A percentile compares a stretch with the other conserved stretches of the same genome.
These are phyloP conservation scores for Sebastes minor DNA, from an alignment of 2,797 vertebrate genomes.

Conservation along the genomic window DNA sequence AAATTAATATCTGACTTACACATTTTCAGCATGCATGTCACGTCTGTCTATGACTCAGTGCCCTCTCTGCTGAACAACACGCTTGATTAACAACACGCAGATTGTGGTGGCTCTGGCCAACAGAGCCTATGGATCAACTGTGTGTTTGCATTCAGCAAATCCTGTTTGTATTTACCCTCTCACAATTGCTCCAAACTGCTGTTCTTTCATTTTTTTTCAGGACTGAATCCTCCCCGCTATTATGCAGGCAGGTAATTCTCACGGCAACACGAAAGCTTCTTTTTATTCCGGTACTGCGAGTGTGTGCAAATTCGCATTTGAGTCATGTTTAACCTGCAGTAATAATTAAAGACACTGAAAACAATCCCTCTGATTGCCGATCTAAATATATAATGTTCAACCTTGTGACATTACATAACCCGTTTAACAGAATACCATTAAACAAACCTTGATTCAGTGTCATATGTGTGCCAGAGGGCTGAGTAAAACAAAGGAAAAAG, in stretches of 20 bases:
- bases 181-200: background rate
- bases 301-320: background rate
- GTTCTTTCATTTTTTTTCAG: background rate
- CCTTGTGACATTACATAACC: background rate
- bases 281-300: background rate
- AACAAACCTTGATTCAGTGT: background rate
- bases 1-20: background rate
- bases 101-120: background rate
- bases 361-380: background rate
- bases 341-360: background rate
- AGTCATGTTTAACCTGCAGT: background rate
- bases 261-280: background rate
- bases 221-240: background rate
- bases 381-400: background rate
- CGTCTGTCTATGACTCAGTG: background rate
- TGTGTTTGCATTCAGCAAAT: conserved; percentile 1
- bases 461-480: background rate
- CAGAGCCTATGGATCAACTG: background rate
- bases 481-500: background rate
- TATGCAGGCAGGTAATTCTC: background rate
- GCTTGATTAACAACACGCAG: background rate
- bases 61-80: background rate
- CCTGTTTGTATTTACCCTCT: conserved; percentile 9
- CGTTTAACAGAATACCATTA: background rate
- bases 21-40: background rate